These are phyloP conservation scores for Aquatica leii DNA, from an alignment of 2,888 invertebrate genomes.

Conservation along the genomic window DNA sequence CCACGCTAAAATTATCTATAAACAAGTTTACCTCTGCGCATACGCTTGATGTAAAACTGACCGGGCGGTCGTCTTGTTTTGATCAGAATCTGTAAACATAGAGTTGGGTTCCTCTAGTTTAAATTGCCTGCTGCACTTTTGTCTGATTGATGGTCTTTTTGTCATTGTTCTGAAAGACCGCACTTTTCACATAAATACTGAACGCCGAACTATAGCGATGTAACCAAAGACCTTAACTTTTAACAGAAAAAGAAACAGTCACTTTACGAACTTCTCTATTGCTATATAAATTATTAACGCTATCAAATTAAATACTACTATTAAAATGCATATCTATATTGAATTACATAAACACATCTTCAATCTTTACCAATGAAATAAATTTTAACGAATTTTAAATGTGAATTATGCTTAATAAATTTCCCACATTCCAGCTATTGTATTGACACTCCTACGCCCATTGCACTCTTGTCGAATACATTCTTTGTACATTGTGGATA, in stretches of 20 bases:
- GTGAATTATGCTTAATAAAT: conserved; percentile 7
- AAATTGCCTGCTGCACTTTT: conserved; percentile 55
- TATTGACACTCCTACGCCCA: conserved; percentile 7
- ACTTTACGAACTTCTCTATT: background rate
- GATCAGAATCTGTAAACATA: conserved; percentile 58
- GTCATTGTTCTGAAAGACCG: conserved; percentile 45
- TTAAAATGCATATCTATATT: conserved; percentile 12
- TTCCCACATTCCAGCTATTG: conserved; percentile 10
- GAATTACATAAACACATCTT: conserved; percentile 7
- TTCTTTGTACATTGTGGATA: background rate
- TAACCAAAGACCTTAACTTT: conserved; percentile 11
- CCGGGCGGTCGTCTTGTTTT: conserved; percentile 56
- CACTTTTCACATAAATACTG: conserved; percentile 35
- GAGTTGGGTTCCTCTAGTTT: conserved; percentile 53
- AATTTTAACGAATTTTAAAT: conserved; percentile 9
- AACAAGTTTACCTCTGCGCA: conserved; percentile 39
- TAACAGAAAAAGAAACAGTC: background rate
- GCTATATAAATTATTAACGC: conserved; percentile 6
- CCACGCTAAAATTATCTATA: conserved; percentile 8
- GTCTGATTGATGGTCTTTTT: conserved; percentile 54
- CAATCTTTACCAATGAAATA: conserved; percentile 9
- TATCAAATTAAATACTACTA: conserved; percentile 8
- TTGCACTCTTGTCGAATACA: background rate
- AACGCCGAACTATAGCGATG: conserved; percentile 26
- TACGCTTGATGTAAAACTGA: conserved; percentile 45